phyloP scores from a whole-genome alignment of 1,140 invertebrate species.

The Muscidifurax raptorellus region DNA sequence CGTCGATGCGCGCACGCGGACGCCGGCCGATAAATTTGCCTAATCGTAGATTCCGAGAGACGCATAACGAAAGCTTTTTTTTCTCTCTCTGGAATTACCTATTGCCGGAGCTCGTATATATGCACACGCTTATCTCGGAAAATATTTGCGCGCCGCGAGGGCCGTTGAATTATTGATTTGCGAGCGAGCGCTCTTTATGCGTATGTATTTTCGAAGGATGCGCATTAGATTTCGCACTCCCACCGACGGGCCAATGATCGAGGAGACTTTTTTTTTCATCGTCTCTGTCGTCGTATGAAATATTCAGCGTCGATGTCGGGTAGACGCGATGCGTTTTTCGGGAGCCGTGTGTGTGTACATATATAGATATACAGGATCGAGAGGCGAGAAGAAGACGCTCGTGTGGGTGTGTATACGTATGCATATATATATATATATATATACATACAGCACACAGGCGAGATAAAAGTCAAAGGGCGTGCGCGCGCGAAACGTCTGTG shows the following conservation, averaged over 20 bases:
- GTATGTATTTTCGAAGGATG: not conserved
- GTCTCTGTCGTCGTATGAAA: not conserved
- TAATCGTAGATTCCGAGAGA: slow-evolving; percentile 23
- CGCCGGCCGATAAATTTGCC: slow-evolving; percentile 31
- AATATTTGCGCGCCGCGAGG: not conserved
- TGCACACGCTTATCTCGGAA: not conserved
- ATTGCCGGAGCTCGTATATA: not conserved
- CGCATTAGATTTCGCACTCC: not conserved
- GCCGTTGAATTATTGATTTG: not conserved
- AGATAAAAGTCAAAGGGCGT: slow-evolving; percentile 20
- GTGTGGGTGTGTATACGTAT: no score
- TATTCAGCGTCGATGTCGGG: not conserved
- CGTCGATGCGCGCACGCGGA: not conserved
- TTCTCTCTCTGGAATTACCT: not conserved
- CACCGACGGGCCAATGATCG: not conserved
- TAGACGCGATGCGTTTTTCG: not conserved
- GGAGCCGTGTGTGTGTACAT: no score
- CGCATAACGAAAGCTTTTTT: slow-evolving; percentile 12
- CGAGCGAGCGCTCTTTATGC: no score
- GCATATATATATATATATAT: no score
- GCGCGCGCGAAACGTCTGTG: not conserved
- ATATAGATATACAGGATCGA: no score
- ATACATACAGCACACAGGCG: no score
- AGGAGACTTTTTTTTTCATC: not conserved
- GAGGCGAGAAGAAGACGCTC: no score